Base-by-base conservation (phyloP, 1,140 invertebrate species). In the Drosophila suzukii region DNA sequence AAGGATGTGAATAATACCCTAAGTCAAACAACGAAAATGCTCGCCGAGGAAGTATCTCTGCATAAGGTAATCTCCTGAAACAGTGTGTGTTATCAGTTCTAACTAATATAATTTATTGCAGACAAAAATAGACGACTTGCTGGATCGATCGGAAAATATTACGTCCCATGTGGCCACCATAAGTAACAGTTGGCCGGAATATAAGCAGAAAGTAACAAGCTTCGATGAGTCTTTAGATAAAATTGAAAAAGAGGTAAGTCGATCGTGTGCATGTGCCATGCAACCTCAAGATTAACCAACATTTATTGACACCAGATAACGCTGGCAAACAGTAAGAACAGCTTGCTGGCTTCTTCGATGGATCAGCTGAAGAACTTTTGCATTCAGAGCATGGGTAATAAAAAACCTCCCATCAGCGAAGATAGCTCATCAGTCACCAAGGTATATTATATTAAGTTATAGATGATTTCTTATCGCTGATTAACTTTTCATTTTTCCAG, bases 81-180 rank as follows among this genome's bases (percentile, higher is more conserved):
- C 39, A 20, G 11, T 2, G 20, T 3, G 4, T 7, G 41, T 46
- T 55, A 39, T 61, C n/a, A 59, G 10, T 39, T 12, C 17, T 38
- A 13, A 39, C 38, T 50, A 41, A 27, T 62, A 27, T 30, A 41
- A 39, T 27, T 63, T 72, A 56, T 65, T 43, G 20, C 41, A 91
- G 86, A 75, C 67, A 3, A 91, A 91, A 70, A 73, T 91, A 53
- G 86, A 90, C 43, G 90, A 90, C 24, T 57, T 89, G 49, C 67
- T 91, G 44, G 89, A 91, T 74, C 83, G 78, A 8, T 85, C 81
- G 30, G 75, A 90, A 41, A 92, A 91, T 39, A 76, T 91, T 34
- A 86, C 84, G 36, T 91, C 91, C 6, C 91, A 92, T 67, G 91
- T 92, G 0, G 72, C 78, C 17, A 92, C 91, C 20, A 73, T 92